Evolutionary conservation across 2,797 vertebrate species (phyloP).

Genomic region (Denticeps clupeoides): DNA sequence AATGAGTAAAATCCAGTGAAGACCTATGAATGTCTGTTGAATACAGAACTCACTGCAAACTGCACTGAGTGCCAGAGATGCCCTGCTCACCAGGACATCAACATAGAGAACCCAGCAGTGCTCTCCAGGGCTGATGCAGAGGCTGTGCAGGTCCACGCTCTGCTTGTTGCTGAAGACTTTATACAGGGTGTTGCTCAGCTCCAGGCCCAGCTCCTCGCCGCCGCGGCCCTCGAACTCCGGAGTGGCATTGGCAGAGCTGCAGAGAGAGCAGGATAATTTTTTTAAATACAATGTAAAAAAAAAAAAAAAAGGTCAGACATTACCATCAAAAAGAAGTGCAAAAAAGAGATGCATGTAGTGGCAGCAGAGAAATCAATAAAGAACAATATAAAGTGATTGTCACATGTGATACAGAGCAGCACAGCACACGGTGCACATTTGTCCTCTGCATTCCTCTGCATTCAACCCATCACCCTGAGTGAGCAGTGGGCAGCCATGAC

Average conservation of each 20-base stretch:
- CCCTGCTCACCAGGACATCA: constrained; percentile 79
- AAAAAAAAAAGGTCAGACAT: no score
- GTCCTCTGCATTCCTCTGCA: no score
- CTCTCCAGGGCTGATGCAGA: constrained; percentile 77
- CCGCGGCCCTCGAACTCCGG: constrained; percentile 94
- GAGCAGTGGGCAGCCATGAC: no score
- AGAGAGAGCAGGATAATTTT: no score
- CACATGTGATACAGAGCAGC: no score
- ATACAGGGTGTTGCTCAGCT: constrained; percentile 80
- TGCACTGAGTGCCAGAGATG: neutral
- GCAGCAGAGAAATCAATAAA: no score
- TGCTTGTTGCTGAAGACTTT: constrained; percentile 81
- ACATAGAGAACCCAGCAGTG: constrained; percentile 95
- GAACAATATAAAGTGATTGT: no score
- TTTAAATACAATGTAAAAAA: no score
- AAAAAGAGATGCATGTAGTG: neutral
- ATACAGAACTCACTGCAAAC: constrained; percentile 7
- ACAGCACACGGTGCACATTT: no score
- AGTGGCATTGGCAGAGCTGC: constrained; percentile 86
- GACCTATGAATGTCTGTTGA: neutral
- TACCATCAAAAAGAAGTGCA: neutral
- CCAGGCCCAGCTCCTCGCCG: constrained; percentile 84
- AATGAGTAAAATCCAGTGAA: no score
- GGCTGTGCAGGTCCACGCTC: constrained; percentile 67
- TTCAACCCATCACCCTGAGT: no score